Evolutionary conservation across 1,140 invertebrate species (phyloP), one percentile per base, ranked within the genome.

Genomic region (Lepidurus packardi): DNA sequence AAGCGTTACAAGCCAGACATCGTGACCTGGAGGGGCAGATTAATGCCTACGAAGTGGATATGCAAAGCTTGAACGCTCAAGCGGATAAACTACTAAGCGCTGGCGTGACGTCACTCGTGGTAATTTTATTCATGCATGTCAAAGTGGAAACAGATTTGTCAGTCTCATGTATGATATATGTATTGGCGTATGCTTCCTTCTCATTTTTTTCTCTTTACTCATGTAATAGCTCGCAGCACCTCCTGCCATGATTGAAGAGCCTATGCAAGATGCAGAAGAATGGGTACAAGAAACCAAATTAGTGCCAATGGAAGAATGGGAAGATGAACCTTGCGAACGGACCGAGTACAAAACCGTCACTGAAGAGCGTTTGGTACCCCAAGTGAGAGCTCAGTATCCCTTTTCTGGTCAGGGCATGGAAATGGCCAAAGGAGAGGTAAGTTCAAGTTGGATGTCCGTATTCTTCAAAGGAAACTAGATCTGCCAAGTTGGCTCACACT

Each of bases 341-440:
- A 87, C 95, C 21, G 94, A 97, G 82, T 90, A 93, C 77, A 88
- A 91, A 81, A 93, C 92, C 7, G 91, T 96, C 0, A 90, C 92
- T 0, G 95, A 98, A 84, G 93, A 96, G 81, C 87, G 92, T 78
- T 87, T 92, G 79, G 90, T 98, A 10, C 94, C 95, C 0, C 96
- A 98, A 87, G 94, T 97, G 21, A 92, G 86, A 78, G 88, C 88
- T 73, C 85, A 97, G 34, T 99, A 98, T 86, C 90, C 93, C 3
- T 99, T 97, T 87, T 91, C 89, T 80, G 96, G 96, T 0, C 94
- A 98, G 83, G 95, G 94, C n/a, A 95, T 98, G 87, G 89, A 90
- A 34, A 95, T 98, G 89, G 87, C 87, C 6, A 98, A 98, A 86
- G 95, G 94, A 78, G 95, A 97, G 86, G 90, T 93, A 81, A 84